Evolutionary conservation across 2,888 invertebrate genomes (phyloP).

Genomic region (Caenorhabditis doughertyi): DNA sequence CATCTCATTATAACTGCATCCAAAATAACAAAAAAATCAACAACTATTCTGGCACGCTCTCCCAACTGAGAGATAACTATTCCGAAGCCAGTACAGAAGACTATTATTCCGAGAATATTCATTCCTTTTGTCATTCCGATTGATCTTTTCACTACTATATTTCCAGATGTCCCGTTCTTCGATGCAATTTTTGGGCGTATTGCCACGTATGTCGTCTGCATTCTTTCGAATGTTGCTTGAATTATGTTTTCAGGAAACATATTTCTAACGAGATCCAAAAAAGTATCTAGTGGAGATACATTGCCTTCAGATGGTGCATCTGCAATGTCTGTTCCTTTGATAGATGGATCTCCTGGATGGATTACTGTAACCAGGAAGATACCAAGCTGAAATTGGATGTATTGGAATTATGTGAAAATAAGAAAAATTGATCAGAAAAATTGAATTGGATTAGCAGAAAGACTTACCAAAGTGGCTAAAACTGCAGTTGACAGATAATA

Average conservation of each 20-base stretch:
- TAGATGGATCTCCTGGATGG: constrained; percentile 86
- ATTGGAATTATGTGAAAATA: too few relatives aligned
- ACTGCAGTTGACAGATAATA: constrained; percentile 87
- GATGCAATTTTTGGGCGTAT: constrained; percentile 69
- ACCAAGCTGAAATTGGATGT: constrained; percentile 85
- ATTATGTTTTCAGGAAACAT: constrained; percentile 95
- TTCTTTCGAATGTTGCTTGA: constrained; percentile 86
- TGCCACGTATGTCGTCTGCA: constrained; percentile 80
- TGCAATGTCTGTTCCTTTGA: constrained; percentile 78
- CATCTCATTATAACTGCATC: constrained; percentile 92
- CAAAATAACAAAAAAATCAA: constrained; percentile 92
- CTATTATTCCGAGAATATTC: constrained; percentile 88
- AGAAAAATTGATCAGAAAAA: background rate
- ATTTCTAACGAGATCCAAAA: constrained; percentile 93
- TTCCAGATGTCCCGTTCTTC: constrained; percentile 60
- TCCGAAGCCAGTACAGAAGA: constrained; percentile 94
- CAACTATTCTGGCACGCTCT: constrained; percentile 83
- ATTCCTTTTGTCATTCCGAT: constrained; percentile 65
- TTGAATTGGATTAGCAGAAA: too few relatives aligned
- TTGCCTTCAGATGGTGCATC: constrained; percentile 74
- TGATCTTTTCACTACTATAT: constrained; percentile 61
- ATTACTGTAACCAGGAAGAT: constrained; percentile 87
- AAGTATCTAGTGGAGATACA: constrained; percentile 87
- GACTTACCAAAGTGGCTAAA: constrained; percentile 86
- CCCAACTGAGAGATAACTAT: constrained; percentile 92